phyloP scores from a whole-genome alignment of 1,140 invertebrate genomes.

The Bicyclus anynana region DNA sequence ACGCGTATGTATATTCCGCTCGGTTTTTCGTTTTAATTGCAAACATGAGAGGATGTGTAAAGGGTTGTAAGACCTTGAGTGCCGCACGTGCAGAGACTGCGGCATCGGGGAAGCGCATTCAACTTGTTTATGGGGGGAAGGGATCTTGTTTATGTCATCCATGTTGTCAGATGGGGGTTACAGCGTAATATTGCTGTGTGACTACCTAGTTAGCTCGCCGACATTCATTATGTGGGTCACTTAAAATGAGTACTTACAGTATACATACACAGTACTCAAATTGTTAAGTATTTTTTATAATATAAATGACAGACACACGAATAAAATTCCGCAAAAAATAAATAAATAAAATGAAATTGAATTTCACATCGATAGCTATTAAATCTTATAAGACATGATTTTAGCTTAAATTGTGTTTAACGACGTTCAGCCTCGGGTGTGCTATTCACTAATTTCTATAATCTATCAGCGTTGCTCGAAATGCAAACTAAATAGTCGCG shows the following conservation, averaged over 20 bases:
- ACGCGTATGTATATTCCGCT: conserved; percentile 41
- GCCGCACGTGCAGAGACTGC: conserved; percentile 60
- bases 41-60: conserved; percentile 70
- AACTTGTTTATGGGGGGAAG: conserved; percentile 61
- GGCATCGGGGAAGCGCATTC: conserved; percentile 61
- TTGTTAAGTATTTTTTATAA: neutral
- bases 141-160: conserved; percentile 59
- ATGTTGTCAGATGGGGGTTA: conserved; percentile 45
- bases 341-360: too few species aligned
- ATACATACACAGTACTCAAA: conserved; percentile 19
- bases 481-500: conserved; percentile 36
- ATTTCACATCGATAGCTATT: too few species aligned
- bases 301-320: too few species aligned
- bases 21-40: conserved; percentile 75
- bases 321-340: too few species aligned
- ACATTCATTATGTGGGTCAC: conserved; percentile 49
- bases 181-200: conserved; percentile 33
- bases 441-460: conserved; percentile 16
- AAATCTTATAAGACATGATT: too few species aligned
- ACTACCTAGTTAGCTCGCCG: conserved; percentile 25
- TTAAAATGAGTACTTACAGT: conserved; percentile 30
- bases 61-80: conserved; percentile 72
- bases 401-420: too few species aligned
- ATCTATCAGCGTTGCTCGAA: conserved; percentile 30
- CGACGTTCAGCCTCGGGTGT: neutral